Evolutionary conservation across 2,113 vertebrate species (phyloP).

Genomic region (Apistogramma diplotaenia): DNA sequence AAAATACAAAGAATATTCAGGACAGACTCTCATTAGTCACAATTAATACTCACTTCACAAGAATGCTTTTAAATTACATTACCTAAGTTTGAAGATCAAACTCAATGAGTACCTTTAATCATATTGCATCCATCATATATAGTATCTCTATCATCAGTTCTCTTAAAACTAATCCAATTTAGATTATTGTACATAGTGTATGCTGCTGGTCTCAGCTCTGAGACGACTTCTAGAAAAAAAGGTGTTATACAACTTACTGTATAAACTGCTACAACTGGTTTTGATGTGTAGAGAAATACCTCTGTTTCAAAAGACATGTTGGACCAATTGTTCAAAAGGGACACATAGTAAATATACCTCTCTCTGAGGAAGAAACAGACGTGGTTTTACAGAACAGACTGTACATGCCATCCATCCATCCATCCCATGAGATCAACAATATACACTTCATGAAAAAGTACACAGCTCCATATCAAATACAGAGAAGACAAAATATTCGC

Average conservation of each 20-base stretch:
- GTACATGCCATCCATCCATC: conserved; percentile 53
- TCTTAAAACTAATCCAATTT: conserved; percentile 77
- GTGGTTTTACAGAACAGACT: conserved; percentile 49
- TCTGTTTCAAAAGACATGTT: conserved; percentile 71
- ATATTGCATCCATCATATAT: conserved; percentile 83
- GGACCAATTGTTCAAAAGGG: conserved; percentile 69
- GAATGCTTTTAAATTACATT: conserved; percentile 84
- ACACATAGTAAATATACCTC: conserved; percentile 63
- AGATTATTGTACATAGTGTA: conserved; percentile 72
- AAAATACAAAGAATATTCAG: conserved; percentile 99
- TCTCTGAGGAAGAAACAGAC: conserved; percentile 54
- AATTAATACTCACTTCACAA: conserved; percentile 98
- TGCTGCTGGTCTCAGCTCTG: conserved; percentile 63
- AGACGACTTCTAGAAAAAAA: conserved; percentile 64
- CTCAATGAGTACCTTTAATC: conserved; percentile 93
- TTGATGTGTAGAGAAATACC: conserved; percentile 70
- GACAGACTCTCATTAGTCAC: conserved; percentile 98
- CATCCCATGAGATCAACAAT: conserved; percentile 55
- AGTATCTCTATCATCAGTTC: conserved; percentile 73
- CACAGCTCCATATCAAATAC: conserved; percentile 69
- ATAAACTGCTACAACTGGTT: conserved; percentile 74
- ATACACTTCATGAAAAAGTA: conserved; percentile 66
- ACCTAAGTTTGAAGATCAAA: conserved; percentile 80
- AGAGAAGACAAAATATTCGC: conserved; percentile 66
- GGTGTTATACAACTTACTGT: conserved; percentile 73